Conservation (phyloP, 2,888 invertebrate genomes). For the Salpingus planirostris region DNA sequence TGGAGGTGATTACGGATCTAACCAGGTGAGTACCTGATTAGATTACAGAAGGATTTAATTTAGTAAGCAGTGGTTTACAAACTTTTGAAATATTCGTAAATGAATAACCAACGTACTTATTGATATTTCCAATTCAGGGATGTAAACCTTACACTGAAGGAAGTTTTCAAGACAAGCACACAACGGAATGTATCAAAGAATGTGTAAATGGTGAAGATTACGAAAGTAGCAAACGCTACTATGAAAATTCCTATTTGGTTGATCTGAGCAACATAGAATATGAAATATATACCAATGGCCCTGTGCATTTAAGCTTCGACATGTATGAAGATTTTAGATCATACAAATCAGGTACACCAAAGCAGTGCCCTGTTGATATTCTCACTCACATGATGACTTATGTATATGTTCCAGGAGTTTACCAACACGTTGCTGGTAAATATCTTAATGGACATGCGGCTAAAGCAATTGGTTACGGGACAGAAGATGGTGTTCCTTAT, state of each 20-base stretch:
- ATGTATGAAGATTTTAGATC: not conserved
- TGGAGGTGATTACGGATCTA: not conserved
- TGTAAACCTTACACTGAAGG: not conserved
- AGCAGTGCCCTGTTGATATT: not conserved
- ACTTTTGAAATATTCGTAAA: too few relatives aligned
- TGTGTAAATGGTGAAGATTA: not conserved
- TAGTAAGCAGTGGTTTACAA: not conserved
- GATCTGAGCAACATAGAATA: not conserved
- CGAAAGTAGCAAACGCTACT: not conserved
- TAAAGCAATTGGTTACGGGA: constrained; percentile 1
- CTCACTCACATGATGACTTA: not conserved
- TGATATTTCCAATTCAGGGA: not conserved
- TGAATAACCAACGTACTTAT: too few relatives aligned
- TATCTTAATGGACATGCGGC: not conserved
- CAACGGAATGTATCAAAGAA: not conserved
- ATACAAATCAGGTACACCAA: constrained; percentile 1
- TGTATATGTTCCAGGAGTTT: not conserved
- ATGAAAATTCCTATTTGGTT: not conserved
- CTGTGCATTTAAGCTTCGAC: not conserved
- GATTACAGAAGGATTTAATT: not conserved
- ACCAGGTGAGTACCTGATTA: too few relatives aligned
- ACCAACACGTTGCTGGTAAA: not conserved
- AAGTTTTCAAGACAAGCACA: not conserved
- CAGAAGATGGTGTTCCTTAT: not conserved
- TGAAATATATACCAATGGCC: not conserved